Evolutionary conservation across 1,140 invertebrate species (phyloP).

Genomic region (Atta colombica): DNA sequence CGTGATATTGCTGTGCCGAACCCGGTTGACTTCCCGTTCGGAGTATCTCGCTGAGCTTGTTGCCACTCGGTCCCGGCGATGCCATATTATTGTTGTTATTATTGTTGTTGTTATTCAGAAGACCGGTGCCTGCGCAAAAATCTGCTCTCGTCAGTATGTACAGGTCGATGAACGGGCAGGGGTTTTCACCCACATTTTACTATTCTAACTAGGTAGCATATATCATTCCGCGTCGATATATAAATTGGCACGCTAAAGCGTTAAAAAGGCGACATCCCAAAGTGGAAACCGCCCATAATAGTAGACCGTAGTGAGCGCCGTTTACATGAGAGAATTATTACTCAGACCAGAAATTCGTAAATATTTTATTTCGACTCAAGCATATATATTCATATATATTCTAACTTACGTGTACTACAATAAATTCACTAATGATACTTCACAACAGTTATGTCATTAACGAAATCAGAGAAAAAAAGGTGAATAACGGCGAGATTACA

Average conservation of each 20-base stretch:
- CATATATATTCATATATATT: constrained; percentile 59
- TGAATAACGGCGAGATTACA: constrained; percentile 55
- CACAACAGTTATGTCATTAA: constrained; percentile 59
- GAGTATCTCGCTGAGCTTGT: constrained; percentile 90
- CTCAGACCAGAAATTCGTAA: constrained; percentile 73
- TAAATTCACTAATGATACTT: constrained; percentile 66
- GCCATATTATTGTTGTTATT: constrained; percentile 90
- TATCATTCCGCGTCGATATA: constrained; percentile 32
- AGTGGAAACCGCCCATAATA: constrained; percentile 35
- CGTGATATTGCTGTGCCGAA: constrained; percentile 89
- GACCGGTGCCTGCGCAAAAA: constrained; percentile 87
- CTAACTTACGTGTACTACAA: constrained; percentile 69
- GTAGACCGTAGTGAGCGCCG: constrained; percentile 45
- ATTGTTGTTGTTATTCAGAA: constrained; percentile 89
- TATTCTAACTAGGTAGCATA: constrained; percentile 31
- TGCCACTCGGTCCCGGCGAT: constrained; percentile 86
- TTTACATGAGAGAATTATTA: constrained; percentile 72
- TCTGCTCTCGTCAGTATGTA: constrained; percentile 85
- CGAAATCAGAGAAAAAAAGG: constrained; percentile 62
- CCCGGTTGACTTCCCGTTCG: constrained; percentile 86
- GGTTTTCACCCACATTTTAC: constrained; percentile 54
- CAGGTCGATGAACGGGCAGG: constrained; percentile 1
- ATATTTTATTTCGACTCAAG: constrained; percentile 72
- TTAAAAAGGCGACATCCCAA: constrained; percentile 53
- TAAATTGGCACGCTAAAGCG: constrained; percentile 35